Evolutionary conservation across 92 coral and sea anemone genomes (phyloP).

Genomic region (Heteractis magnifica): DNA sequence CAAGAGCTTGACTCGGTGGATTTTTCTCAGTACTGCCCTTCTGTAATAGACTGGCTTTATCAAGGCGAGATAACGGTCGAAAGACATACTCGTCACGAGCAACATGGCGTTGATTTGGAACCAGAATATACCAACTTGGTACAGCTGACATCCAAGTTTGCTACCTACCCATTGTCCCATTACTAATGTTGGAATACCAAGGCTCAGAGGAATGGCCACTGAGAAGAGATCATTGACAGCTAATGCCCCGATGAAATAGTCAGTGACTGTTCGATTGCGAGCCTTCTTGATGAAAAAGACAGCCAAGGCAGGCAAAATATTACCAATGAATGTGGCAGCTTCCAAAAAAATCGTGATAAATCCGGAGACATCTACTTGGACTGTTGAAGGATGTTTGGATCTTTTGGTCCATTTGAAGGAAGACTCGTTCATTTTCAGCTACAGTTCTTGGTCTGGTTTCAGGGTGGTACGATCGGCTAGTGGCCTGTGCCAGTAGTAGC

Average conservation of each 20-base stretch:
- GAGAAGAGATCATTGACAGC: slow-evolving; percentile 64
- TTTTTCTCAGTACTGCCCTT: slow-evolving; percentile 40
- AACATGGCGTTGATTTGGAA: slow-evolving; percentile 66
- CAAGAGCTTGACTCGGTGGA: slow-evolving; percentile 36
- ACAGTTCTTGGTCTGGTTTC: no score
- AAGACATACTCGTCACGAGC: slow-evolving; percentile 58
- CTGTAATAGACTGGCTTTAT: slow-evolving; percentile 52
- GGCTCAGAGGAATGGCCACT: slow-evolving; percentile 52
- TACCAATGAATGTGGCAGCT: slow-evolving; percentile 51
- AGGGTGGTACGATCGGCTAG: no score
- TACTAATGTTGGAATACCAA: slow-evolving; percentile 59
- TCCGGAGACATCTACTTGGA: slow-evolving; percentile 68
- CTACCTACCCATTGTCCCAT: slow-evolving; percentile 59
- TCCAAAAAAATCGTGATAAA: slow-evolving; percentile 49
- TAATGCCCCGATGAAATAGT: slow-evolving; percentile 58
- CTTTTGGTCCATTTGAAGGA: neutral
- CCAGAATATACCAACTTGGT: slow-evolving; percentile 62
- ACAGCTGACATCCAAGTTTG: slow-evolving; percentile 50
- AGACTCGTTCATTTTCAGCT: slow-evolving; percentile 12
- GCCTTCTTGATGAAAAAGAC: slow-evolving; percentile 48
- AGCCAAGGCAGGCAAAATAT: slow-evolving; percentile 53
- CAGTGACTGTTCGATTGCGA: slow-evolving; percentile 53
- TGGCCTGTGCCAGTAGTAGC: neutral
- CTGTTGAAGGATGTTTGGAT: slow-evolving; percentile 26
- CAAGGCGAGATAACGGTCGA: slow-evolving; percentile 62